Base-by-base conservation (phyloP, 2,113 vertebrate genomes). In the Tychaedon coryphoeus region DNA sequence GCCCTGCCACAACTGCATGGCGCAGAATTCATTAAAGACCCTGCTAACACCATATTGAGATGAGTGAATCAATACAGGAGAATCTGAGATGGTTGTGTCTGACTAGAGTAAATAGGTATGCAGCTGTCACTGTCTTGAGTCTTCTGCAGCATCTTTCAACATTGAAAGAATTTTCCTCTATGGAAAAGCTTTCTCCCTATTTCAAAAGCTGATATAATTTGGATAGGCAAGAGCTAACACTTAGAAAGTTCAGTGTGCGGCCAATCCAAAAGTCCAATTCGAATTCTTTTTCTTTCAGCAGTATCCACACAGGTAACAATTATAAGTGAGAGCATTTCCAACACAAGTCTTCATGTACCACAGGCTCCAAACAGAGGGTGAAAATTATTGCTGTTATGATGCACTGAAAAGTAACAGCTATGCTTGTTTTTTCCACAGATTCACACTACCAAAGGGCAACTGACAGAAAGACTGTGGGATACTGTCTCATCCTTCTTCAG, bases 141-240 rank as follows among this genome's bases (percentile, higher is more conserved):
- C 40, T 57, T 79, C 45, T 72, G 77, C 72, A 92, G 61, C 11
- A 11, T 50, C 75, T 95, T 74, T 50, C 70, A 92, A 43, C 14
- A 82, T 0, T 10, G 28, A 73, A 73, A 88, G n/a, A 69, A 25
- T 61, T 69, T 74, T 89, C 74, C 78, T 89, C 65, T 70, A 54
- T 31, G 51, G 24, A 71, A 65, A 82, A n/a, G 4, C 74, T 65
- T 87, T 71, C 22, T 69, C 51, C 67, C 93, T 94, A 76, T 69
- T 96, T 95, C 47, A 94, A 67, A 72, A n/a, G 48, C 53, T 94
- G 62, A 36, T 81, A 77, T 20, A 62, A 94, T 77, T 72, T 56
- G 70, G 77, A 74, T 60, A 43, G 60, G 26, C 73, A 95, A 92
- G 65, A 97, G 87, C 28, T 38, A 92, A 76, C 14, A 50, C 19